phyloP scores from a whole-genome alignment of 1,140 invertebrate genomes.

The Odontomachus brunneus region DNA sequence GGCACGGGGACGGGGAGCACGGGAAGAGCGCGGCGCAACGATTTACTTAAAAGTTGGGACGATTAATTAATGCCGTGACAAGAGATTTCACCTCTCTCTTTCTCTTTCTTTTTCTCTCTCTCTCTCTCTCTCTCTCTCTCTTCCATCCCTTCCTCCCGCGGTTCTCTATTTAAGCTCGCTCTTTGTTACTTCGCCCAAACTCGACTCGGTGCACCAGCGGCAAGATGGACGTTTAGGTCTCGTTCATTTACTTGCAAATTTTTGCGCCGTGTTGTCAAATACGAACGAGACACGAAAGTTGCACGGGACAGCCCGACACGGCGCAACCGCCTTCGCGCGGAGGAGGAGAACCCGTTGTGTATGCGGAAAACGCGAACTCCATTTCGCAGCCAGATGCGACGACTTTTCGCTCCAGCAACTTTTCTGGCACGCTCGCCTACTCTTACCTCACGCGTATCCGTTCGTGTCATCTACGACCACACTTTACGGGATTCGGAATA shows the following conservation, averaged over 20 bases:
- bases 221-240: constrained; percentile 62
- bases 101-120: constrained; percentile 16
- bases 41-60: constrained; percentile 78
- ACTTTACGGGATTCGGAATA: constrained; percentile 10
- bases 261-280: constrained; percentile 57
- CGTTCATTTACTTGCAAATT: constrained; percentile 74
- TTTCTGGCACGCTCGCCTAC: constrained; percentile 35
- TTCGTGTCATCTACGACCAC: not conserved
- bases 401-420: constrained; percentile 41
- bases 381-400: constrained; percentile 36
- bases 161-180: constrained; percentile 62
- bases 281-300: constrained; percentile 55
- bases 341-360: constrained; percentile 9
- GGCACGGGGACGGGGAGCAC: not conserved
- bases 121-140: constrained; percentile 10
- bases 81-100: constrained; percentile 42
- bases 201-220: constrained; percentile 13
- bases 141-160: constrained; percentile 17
- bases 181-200: constrained; percentile 61
- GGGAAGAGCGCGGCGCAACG: constrained; percentile 55
- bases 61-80: constrained; percentile 79
- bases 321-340: not conserved
- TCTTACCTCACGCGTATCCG: constrained; percentile 1
- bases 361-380: constrained; percentile 24
- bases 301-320: constrained; percentile 30